Conservation (phyloP, 2,888 invertebrate genomes). For the Dryadula phaetusa region DNA sequence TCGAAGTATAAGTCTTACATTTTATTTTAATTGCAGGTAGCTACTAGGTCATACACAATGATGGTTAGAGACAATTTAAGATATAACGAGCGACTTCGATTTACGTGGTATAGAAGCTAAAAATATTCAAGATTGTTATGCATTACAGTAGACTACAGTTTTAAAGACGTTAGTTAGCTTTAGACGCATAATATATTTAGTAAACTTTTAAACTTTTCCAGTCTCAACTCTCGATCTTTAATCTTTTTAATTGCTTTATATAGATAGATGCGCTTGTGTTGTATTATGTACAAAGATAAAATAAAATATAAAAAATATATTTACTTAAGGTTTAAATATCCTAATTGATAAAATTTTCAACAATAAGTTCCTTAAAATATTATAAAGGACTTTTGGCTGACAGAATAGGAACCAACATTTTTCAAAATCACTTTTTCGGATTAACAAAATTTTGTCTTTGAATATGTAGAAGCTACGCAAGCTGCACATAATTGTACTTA, state of each 20-base stretch:
- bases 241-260: slow-evolving; percentile 30
- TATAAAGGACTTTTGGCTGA: slow-evolving; percentile 20
- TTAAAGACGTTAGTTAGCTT: slow-evolving; percentile 18
- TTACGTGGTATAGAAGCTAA: slow-evolving; percentile 4
- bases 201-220: slow-evolving; percentile 32
- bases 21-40: no score
- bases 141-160: not conserved
- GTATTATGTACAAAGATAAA: slow-evolving; percentile 35
- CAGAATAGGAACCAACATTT: slow-evolving; percentile 37
- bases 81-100: not conserved
- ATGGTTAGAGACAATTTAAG: not conserved
- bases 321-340: slow-evolving; percentile 32
- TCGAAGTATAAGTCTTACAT: no score
- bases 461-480: not conserved
- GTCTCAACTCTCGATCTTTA: slow-evolving; percentile 39
- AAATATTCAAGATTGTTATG: not conserved
- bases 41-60: not conserved
- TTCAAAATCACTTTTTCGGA: slow-evolving; percentile 1
- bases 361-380: slow-evolving; percentile 15
- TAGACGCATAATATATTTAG: slow-evolving; percentile 22
- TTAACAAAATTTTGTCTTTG: not conserved
- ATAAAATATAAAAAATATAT: slow-evolving; percentile 38
- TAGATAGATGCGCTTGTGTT: slow-evolving; percentile 25
- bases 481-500: not conserved
- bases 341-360: slow-evolving; percentile 23